Evolutionary conservation across 2,888 invertebrate species (phyloP), one percentile per base, ranked within the genome.

Genomic region (Dioctria rufipes): DNA sequence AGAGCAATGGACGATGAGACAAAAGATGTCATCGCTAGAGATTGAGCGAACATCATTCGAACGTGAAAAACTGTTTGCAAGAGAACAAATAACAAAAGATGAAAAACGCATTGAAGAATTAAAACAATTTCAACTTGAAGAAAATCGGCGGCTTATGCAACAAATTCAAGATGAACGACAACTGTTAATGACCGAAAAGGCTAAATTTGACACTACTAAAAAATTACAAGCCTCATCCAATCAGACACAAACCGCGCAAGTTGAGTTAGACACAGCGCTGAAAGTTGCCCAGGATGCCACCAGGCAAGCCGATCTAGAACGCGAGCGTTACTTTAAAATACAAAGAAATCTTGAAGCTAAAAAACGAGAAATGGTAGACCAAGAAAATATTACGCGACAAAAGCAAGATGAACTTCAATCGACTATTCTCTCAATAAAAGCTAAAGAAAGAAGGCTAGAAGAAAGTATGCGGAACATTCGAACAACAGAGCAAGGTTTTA

Each of bases 231-330:
- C 81, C 3, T 82, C 83, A 9, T 80, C 77, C 0, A 77, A 65
- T 77, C 85, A 86, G 40, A 11, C 83, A n/a, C 85, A 88, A 25
- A 85, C 85, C 66, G 85, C 86, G 9, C 86, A 86, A 0, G 37
- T 85, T 8, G 89, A 89, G 82, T 80, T 88, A 42, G 89, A 89
- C 67, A 86, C 88, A 0, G 86, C 88, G 5, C 81, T 89, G 4
- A 85, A 88, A 80, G 87, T 89, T 46, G 88, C 89, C 0, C 86
- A 88, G 6, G 88, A 89, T 82, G 88, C 89, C 0, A 85, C 88
- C 3, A 85, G 85, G 0, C 87, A 86, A 75, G 87, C 89, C 0
- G 89, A 89, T 82, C 83, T 85, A 5, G 89, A 89, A 82, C 86
- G 89, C 3, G 87, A 88, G 51, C 86, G 88, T 3, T 87, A 85